These are phyloP conservation scores for Germaria angustata DNA, from an alignment of 2,888 invertebrate genomes.

Conservation along the genomic window DNA sequence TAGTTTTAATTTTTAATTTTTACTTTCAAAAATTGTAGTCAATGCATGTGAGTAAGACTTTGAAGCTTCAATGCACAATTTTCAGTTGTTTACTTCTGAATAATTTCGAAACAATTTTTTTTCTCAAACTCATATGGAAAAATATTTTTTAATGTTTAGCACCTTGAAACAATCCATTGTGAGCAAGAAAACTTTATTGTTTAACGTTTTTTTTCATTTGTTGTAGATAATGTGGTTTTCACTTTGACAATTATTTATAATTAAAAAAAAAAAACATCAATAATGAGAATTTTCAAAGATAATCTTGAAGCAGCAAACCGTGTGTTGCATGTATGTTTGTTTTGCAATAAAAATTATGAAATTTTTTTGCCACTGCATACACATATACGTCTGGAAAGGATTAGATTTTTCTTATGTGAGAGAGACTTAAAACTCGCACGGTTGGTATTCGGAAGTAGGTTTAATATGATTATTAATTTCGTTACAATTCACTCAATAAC, in stretches of 20 bases:
- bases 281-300: background rate
- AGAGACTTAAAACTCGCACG: too few species aligned
- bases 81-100: constrained; percentile 21
- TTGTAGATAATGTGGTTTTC: constrained; percentile 15
- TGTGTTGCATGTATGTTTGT: too few species aligned
- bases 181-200: constrained; percentile 38
- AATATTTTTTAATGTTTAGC: constrained; percentile 11
- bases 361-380: too few species aligned
- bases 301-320: background rate
- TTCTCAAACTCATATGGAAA: background rate
- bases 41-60: background rate
- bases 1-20: background rate
- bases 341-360: too few species aligned
- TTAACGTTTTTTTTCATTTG: background rate
- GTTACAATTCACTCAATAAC: too few species aligned
- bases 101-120: constrained; percentile 14
- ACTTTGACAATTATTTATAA: constrained; percentile 40
- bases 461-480: too few species aligned
- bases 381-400: too few species aligned
- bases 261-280: background rate
- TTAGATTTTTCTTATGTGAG: too few species aligned
- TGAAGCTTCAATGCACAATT: constrained; percentile 9
- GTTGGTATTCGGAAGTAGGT: too few species aligned
- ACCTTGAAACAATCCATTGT: constrained; percentile 46
- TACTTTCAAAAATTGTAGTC: constrained; percentile 21